Evolutionary conservation across 2,113 vertebrate species (phyloP), one percentile per base, ranked within the genome.

Genomic region (Tupaia chinensis): DNA sequence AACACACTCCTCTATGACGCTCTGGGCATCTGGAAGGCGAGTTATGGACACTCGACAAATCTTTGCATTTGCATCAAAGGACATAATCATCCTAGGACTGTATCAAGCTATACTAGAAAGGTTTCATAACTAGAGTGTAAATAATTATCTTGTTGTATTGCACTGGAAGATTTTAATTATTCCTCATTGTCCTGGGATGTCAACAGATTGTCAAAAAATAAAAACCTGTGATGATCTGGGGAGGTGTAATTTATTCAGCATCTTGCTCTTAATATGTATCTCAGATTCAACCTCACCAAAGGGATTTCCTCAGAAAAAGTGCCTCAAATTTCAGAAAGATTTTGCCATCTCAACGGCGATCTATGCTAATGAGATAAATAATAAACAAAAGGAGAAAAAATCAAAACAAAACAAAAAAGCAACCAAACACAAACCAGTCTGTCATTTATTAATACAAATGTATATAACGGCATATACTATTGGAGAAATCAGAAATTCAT

Each of bases 371-470:
- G 17, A 95, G 72, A 95, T 19, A 14, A 83, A 94, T 68, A 74
- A 94, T 53, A 44, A 44, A 44, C 58, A 73, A 89, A 95, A 85
- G 73, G 44, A 44, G 44, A 4, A 44, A 44, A 44, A 44, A 44
- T 44, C 44, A 44, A 44, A 87, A 88, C 17, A 90, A 8, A 66
- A 83, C 34, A 84, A 95, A 96, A 53, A 44, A 44, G 44, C 44
- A 44, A 44, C 44, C 76, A 73, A 69, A 87, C 88, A 77, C 66
- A 76, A 95, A 90, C 79, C 96, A 97, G 97, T 92, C 56, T 66
- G 92, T 87, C 91, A 94, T 98, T 99, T 99, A 99, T 99, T 99
- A 98, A 97, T 98, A 98, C 98, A 99, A 98, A 99, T 96, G 85
- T 95, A 92, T 96, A 96, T 93, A 98, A 97, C 98, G 98, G 97